phyloP scores from a whole-genome alignment of 1,140 invertebrate species.

The Lasioglossum baleicum region DNA sequence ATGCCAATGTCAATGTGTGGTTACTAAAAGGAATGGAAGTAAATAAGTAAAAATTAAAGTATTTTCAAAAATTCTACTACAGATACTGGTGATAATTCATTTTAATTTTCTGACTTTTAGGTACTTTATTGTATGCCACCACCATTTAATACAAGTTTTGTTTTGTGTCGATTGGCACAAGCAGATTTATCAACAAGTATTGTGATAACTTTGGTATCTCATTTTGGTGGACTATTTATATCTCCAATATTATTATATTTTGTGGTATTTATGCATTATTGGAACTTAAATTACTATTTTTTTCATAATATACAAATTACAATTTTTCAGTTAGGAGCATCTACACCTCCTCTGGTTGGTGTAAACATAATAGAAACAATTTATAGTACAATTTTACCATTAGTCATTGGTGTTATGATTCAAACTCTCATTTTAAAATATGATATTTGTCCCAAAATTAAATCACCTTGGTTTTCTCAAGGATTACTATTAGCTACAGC shows the following conservation, averaged over 20 bases:
- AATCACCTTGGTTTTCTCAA: constrained; percentile 71
- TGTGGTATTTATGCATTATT: no score
- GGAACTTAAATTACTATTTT: constrained; percentile 13
- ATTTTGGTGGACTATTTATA: constrained; percentile 74
- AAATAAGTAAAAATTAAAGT: constrained; percentile 43
- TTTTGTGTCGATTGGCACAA: constrained; percentile 71
- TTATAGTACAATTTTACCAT: constrained; percentile 74
- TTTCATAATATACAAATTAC: background rate
- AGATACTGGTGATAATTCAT: no score
- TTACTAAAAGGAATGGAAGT: constrained; percentile 78
- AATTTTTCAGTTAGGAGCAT: constrained; percentile 66
- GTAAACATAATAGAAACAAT: constrained; percentile 74
- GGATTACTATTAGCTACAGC: constrained; percentile 71
- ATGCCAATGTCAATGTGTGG: constrained; percentile 71
- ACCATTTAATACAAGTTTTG: constrained; percentile 74
- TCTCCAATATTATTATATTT: constrained; percentile 75
- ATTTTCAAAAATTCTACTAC: no score
- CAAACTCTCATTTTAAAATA: constrained; percentile 55
- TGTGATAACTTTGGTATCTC: constrained; percentile 72
- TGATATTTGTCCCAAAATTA: constrained; percentile 40
- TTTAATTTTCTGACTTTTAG: no score
- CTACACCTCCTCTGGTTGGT: constrained; percentile 72
- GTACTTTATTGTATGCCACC: constrained; percentile 78
- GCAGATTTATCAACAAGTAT: constrained; percentile 76
- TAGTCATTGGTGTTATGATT: constrained; percentile 69